These are phyloP conservation scores for Vulpes lagopus DNA, from an alignment of 2,113 vertebrate species.

Conservation along the genomic window DNA sequence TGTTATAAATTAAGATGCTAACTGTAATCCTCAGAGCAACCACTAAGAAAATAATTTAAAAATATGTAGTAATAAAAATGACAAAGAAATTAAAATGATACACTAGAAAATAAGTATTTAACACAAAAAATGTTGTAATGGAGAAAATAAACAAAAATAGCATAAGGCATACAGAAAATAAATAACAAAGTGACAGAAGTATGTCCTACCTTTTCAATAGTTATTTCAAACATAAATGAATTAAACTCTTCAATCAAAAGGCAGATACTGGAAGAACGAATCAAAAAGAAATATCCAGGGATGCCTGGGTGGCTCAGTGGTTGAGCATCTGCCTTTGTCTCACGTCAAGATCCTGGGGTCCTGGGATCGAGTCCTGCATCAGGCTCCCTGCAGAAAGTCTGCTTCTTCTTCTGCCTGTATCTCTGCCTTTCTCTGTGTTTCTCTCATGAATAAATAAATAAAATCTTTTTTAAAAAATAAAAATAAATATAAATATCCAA, in stretches of 20 bases:
- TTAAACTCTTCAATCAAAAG: background rate
- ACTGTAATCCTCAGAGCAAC: background rate
- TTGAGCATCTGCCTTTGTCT: too few species aligned
- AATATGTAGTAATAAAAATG: background rate
- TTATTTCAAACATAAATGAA: background rate
- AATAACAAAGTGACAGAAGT: background rate
- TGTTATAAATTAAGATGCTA: background rate
- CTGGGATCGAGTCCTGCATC: too few species aligned
- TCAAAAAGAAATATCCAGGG: background rate
- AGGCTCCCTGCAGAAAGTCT: too few species aligned
- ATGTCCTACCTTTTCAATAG: background rate
- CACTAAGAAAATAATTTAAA: constrained; percentile 27
- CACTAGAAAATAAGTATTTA: background rate
- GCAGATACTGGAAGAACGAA: background rate
- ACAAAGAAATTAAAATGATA: background rate
- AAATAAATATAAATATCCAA: background rate
- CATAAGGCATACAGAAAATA: background rate
- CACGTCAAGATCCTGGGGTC: too few species aligned
- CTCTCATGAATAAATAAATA: too few species aligned
- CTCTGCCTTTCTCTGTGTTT: too few species aligned
- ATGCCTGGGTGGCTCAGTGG: too few species aligned
- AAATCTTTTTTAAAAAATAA: background rate
- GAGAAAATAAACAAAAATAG: background rate
- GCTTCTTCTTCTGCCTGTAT: too few species aligned
- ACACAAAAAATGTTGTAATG: background rate